These are phyloP conservation scores for Linnaemya vulpina DNA, from an alignment of 2,888 invertebrate species.

Conservation along the genomic window DNA sequence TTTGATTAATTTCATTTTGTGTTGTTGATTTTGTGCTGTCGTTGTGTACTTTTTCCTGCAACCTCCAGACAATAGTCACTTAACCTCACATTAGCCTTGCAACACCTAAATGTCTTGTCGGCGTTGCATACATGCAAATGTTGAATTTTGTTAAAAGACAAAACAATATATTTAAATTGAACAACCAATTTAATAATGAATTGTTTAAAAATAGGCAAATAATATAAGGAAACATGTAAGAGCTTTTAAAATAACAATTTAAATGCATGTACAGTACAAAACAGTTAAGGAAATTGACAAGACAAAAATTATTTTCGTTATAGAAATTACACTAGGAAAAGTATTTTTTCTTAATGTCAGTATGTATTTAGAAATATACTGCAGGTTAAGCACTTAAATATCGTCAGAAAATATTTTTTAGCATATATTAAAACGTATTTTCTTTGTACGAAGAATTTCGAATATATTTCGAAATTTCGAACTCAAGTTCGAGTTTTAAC, in stretches of 20 bases:
- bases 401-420: neutral
- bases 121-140: constrained; percentile 15
- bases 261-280: neutral
- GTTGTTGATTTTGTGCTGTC: constrained; percentile 32
- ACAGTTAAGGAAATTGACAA: neutral
- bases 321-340: too few relatives aligned
- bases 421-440: neutral
- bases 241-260: constrained; percentile 29
- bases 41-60: constrained; percentile 41
- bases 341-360: too few relatives aligned
- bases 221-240: constrained; percentile 12
- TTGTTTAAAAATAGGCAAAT: constrained; percentile 21
- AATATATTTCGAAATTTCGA: neutral
- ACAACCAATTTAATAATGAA: constrained; percentile 27
- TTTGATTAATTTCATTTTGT: constrained; percentile 63
- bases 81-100: constrained; percentile 70
- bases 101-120: constrained; percentile 62
- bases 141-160: constrained; percentile 26
- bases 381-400: neutral
- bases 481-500: constrained; percentile 26
- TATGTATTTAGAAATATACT: too few relatives aligned
- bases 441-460: neutral
- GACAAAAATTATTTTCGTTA: neutral
- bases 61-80: constrained; percentile 66
- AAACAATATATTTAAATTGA: constrained; percentile 40